Evolutionary conservation across 2,888 invertebrate genomes (phyloP), one percentile per base, ranked within the genome.

Genomic region (Alsophila aescularia): DNA sequence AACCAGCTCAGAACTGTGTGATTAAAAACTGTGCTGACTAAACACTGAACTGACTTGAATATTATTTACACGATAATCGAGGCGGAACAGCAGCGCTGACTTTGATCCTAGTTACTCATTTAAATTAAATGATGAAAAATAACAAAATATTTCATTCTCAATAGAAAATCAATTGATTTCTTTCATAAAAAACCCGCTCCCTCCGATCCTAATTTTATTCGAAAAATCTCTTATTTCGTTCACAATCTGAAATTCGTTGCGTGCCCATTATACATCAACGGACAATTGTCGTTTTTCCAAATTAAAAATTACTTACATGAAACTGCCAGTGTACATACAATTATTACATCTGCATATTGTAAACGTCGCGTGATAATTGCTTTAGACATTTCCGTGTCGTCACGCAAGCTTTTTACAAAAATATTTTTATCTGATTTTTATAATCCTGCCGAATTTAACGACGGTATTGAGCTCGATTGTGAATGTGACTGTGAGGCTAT

Each of bases 331-430:
- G 21, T 42, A 36, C 34, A 37, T n/a, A 45, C 35, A 51, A 52
- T 57, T 58, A 52, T 59, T 34, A 35, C 52, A 64, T 62, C 64
- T 61, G 60, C 62, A 61, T 60, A 60, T 63, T 54, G 53, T 51
- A 54, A 51, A 50, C 49, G 55, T 63, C 58, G 61, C 65, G 63
- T 62, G 66, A 58, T 66, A 66, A 66, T 66, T 63, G 56, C 65
- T 58, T 39, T 57, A 58, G 53, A 52, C 41, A 51, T 58, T 52
- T n/a, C 35, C 66, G 45, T 66, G 66, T 32, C 42, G 61, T 54
- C 66, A 66, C 66, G 66, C 66, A 37, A 66, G 35, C 48, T 43
- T 50, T 62, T 56, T 48, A 62, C 60, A 41, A 64, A 64, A 64
- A 56, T 58, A 58, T 42, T 43, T 54, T 29, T 59, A 54, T 61